phyloP scores from a whole-genome alignment of 1,140 invertebrate species.

The Brachionus koreanus region DNA sequence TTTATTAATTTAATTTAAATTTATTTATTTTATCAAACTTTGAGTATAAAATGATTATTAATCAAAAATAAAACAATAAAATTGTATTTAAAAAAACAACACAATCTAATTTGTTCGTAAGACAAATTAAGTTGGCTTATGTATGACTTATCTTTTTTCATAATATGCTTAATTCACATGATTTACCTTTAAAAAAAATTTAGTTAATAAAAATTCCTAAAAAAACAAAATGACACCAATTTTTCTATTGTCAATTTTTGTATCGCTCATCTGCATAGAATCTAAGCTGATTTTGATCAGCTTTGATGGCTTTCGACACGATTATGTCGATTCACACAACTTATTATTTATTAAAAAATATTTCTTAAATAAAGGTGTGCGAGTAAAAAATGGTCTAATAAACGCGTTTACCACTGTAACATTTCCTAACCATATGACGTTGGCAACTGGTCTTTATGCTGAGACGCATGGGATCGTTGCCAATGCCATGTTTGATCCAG shows the following conservation, averaged over 20 bases:
- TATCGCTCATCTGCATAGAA: not conserved
- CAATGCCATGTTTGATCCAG: constrained; percentile 66
- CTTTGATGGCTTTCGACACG: constrained; percentile 59
- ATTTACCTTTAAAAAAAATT: not conserved
- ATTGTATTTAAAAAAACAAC: not conserved
- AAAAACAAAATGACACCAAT: not conserved
- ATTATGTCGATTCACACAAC: constrained; percentile 52
- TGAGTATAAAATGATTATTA: too few species aligned
- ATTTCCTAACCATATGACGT: constrained; percentile 73
- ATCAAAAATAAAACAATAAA: too few species aligned
- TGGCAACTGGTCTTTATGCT: constrained; percentile 70
- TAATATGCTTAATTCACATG: not conserved
- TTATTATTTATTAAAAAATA: constrained; percentile 53
- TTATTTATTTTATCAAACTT: too few species aligned
- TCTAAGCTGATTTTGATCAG: constrained; percentile 53
- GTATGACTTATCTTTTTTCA: not conserved
- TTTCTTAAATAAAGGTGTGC: constrained; percentile 50
- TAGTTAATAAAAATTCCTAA: not conserved
- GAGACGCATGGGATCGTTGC: constrained; percentile 71
- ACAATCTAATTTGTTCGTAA: not conserved
- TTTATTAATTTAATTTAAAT: too few species aligned
- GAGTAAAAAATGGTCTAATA: constrained; percentile 47
- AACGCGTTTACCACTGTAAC: constrained; percentile 71
- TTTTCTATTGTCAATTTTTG: not conserved
- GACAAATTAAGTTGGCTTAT: not conserved